Evolutionary conservation across 1,140 invertebrate species (phyloP).

Genomic region (Drosophila pandora): DNA sequence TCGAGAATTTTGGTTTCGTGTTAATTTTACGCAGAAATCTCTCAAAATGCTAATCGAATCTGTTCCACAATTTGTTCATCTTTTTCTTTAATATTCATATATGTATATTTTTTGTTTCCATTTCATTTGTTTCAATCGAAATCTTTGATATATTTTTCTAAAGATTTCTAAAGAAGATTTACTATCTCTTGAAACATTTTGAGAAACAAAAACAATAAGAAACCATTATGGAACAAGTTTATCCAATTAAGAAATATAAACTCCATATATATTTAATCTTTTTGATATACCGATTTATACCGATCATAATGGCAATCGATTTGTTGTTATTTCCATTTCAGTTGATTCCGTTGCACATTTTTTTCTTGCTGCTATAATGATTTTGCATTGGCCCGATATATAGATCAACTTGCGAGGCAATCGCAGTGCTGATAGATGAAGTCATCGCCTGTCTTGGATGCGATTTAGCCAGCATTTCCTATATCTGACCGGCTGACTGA

Average conservation of each 20-base stretch:
- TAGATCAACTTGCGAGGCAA: slow-evolving; percentile 20
- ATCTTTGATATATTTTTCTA: background rate
- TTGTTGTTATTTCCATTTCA: slow-evolving; percentile 41
- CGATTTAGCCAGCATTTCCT: slow-evolving; percentile 26
- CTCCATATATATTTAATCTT: slow-evolving; percentile 31
- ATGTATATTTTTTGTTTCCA: background rate
- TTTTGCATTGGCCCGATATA: slow-evolving; percentile 26
- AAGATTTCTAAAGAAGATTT: background rate
- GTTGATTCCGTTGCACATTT: slow-evolving; percentile 43
- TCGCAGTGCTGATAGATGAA: slow-evolving; percentile 39
- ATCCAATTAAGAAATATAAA: slow-evolving; percentile 8
- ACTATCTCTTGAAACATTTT: background rate
- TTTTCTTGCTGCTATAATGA: slow-evolving; percentile 21
- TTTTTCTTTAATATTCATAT: background rate
- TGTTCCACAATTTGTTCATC: slow-evolving; percentile 20
- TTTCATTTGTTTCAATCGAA: background rate
- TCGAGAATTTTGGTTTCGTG: slow-evolving; percentile 25
- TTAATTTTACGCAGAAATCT: slow-evolving; percentile 46
- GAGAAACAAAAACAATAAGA: background rate
- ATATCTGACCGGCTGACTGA: background rate
- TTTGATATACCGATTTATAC: slow-evolving; percentile 20
- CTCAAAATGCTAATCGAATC: slow-evolving; percentile 25
- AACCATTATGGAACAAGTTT: slow-evolving; percentile 19
- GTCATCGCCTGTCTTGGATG: slow-evolving; percentile 44
- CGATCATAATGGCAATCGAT: slow-evolving; percentile 33